phyloP scores from a whole-genome alignment of 2,888 invertebrate genomes.

The Adelphocoris suturalis region DNA sequence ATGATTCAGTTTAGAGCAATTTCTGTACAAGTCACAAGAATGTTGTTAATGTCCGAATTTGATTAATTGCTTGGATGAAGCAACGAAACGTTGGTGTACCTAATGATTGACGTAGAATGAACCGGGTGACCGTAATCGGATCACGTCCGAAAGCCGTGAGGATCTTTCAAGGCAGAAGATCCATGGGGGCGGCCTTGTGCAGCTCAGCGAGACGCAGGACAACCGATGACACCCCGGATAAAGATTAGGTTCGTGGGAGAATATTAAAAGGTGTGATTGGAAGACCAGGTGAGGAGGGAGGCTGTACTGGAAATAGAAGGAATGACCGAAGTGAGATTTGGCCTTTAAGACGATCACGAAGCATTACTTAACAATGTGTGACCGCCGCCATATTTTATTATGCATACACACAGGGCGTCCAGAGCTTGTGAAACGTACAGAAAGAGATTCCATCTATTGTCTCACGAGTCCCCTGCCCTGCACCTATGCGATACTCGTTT shows the following conservation, averaged over 20 bases:
- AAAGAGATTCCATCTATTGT: conserved; percentile 63
- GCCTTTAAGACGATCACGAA: conserved; percentile 66
- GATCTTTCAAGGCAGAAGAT: conserved; percentile 18
- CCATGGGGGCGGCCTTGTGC: conserved; percentile 8
- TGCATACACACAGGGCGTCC: conserved; percentile 65
- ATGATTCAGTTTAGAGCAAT: no score
- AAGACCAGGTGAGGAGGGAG: background rate
- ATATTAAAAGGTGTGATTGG: conserved; percentile 52
- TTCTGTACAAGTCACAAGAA: no score
- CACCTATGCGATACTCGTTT: conserved; percentile 13
- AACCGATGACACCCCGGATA: conserved; percentile 34
- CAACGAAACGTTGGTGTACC: background rate
- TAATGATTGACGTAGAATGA: conserved; percentile 2
- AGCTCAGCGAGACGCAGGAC: conserved; percentile 2
- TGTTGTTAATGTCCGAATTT: background rate
- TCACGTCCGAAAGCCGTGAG: conserved; percentile 25
- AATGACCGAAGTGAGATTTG: conserved; percentile 67
- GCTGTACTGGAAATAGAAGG: conserved; percentile 4
- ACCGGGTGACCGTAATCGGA: conserved; percentile 1
- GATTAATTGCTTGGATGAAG: conserved; percentile 6
- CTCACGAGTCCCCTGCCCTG: conserved; percentile 45
- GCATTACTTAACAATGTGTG: conserved; percentile 69
- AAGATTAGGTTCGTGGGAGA: conserved; percentile 60
- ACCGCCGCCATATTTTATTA: conserved; percentile 70
- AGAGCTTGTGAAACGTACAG: conserved; percentile 55